Percentiles rank a stretch among this genome's conserved stretches.
Evolutionary conservation across 2,888 invertebrate genomes (phyloP).

Genomic region (Latrodectus hesperus): DNA sequence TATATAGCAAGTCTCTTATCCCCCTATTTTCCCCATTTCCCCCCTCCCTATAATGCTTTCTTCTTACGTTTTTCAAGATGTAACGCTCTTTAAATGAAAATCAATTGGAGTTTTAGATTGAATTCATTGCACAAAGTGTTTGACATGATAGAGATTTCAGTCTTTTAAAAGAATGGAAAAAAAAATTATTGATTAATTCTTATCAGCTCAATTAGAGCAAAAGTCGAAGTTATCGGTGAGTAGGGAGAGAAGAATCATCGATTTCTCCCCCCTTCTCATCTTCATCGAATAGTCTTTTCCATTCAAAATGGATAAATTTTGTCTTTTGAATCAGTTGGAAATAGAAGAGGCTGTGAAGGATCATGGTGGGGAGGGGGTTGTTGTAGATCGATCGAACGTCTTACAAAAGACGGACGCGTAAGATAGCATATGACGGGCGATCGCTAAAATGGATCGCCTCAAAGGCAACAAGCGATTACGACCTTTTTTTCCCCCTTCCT

Average conservation of each 20-base stretch:
- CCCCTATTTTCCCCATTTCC: background rate
- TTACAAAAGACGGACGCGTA: conserved; percentile 1
- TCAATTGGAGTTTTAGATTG: conserved; percentile 23
- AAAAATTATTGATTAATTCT: conserved; percentile 42
- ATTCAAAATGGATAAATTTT: conserved; percentile 50
- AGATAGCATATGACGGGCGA: conserved; percentile 24
- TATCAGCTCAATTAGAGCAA: conserved; percentile 49
- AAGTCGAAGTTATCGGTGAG: background rate
- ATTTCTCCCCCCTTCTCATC: conserved; percentile 5
- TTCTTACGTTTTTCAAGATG: conserved; percentile 1
- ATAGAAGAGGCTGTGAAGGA: background rate
- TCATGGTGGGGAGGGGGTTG: background rate
- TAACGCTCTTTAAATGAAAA: conserved; percentile 32
- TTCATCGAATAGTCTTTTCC: conserved; percentile 14
- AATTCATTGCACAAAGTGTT: conserved; percentile 28
- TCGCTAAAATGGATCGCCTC: conserved; percentile 33
- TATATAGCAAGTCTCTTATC: background rate
- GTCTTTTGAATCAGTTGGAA: conserved; percentile 20
- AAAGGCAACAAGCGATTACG: conserved; percentile 43
- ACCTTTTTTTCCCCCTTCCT: conserved; percentile 17
- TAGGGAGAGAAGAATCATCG: conserved; percentile 13
- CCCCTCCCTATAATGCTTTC: background rate
- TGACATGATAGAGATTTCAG: conserved; percentile 47
- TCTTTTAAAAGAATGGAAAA: conserved; percentile 10
- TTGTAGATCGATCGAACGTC: background rate